Base-by-base conservation (phyloP, 2,113 vertebrate genomes). In the Antidorcas marsupialis region DNA sequence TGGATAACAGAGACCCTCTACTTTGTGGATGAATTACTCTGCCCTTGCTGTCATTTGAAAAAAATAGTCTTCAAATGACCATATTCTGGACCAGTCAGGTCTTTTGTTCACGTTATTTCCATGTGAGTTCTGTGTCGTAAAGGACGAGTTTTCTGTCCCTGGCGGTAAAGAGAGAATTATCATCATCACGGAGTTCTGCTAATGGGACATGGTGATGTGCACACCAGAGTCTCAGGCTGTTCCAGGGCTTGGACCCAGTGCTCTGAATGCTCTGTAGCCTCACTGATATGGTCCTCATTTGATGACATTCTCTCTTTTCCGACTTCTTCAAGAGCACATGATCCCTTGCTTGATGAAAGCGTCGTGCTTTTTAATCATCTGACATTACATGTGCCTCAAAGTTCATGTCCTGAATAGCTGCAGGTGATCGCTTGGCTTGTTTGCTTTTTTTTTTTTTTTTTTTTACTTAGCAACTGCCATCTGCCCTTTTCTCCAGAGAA, bases 21-120 rank as follows among this genome's bases (percentile, higher is more conserved):
- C 4, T 50, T 12, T 2, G 55, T 33, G 19, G 12, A 23, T 15
- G 16, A 23, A 59, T 10, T 11, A 25, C 10, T 4, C 0, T n/a
- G 3, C 14, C 4, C 14, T 17, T 90, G 23, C 25, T 59, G 6
- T 30, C 23, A 0, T 25, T 28, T 78, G 84, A 52, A 67, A 33
- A 84, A 84, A 45, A 45, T 2, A 19, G 21, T 10, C 21, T 67
- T 67, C 27, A 21, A 67, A 50, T 52, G 43, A 36, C 27, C 25
- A n/a, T 33, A 25, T 12, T 83, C 25, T 57, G 23, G 3, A 14
- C 59, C 8, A 7, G 10, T 3, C 50, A 25, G 12, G n/a, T 33
- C 43, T 86, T 81, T 16, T 25, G 3, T 81, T 76, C 30, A 9
- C 8, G 14, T 4, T 76, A 43, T 39, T 60, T 60, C 17, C 47